A percentile compares a stretch with the other conserved stretches of the same genome.
These are phyloP conservation scores for Sorex maritimensis DNA, from an alignment of 2,797 vertebrate species.

Conservation along the genomic window DNA sequence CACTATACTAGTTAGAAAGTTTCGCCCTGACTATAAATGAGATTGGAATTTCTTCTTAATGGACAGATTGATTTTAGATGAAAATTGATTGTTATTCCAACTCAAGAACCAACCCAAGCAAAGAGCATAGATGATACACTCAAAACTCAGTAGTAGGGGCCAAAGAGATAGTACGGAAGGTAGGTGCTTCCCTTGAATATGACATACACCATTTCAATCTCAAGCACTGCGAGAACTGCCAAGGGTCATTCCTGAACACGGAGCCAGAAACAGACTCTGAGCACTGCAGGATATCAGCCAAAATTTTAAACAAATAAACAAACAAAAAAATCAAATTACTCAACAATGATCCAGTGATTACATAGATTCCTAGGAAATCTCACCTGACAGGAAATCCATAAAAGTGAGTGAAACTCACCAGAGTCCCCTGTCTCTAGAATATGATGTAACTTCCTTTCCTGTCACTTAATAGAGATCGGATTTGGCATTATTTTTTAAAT, in stretches of 20 bases:
- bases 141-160: background rate
- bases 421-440: background rate
- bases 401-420: background rate
- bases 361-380: background rate
- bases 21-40: background rate
- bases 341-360: background rate
- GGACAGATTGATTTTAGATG: constrained; percentile 40
- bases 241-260: background rate
- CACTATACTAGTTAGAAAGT: background rate
- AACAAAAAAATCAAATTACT: no score
- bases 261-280: background rate
- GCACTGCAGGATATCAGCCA: no score
- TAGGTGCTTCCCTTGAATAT: background rate
- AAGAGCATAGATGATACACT: background rate
- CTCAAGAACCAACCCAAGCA: constrained; percentile 31
- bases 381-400: background rate
- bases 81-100: background rate
- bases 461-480: background rate
- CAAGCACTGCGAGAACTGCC: background rate
- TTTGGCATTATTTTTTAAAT: background rate
- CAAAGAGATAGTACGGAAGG: no score
- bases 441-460: constrained; percentile 7
- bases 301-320: no score
- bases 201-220: background rate
- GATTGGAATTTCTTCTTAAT: constrained; percentile 22